Conservation (phyloP, 1,140 invertebrate genomes). For the Neodiprion virginianus region DNA sequence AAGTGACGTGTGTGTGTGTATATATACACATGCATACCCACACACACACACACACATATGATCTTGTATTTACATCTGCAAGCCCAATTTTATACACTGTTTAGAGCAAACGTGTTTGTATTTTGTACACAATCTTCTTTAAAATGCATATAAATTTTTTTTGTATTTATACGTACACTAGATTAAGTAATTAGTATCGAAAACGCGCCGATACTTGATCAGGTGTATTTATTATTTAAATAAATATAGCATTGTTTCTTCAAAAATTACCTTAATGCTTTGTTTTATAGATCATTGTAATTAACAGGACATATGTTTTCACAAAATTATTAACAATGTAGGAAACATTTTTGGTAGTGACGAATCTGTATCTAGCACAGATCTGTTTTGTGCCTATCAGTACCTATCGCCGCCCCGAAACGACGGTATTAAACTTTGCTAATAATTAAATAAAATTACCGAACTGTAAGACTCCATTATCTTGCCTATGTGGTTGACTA, state of each 20-base stretch:
- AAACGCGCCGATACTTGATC: constrained; percentile 29
- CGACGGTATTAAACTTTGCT: too few species aligned
- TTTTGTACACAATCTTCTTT: constrained; percentile 41
- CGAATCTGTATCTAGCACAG: too few species aligned
- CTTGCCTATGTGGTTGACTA: too few species aligned
- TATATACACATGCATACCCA: too few species aligned
- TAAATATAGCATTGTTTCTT: constrained; percentile 24
- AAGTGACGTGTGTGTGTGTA: background rate
- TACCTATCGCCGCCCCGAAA: too few species aligned
- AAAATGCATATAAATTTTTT: constrained; percentile 31
- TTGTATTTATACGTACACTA: constrained; percentile 35
- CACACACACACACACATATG: too few species aligned
- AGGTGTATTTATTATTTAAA: constrained; percentile 39
- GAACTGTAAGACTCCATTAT: too few species aligned
- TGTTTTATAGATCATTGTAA: background rate
- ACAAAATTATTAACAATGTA: too few species aligned
- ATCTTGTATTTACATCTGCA: constrained; percentile 5
- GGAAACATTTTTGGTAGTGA: too few species aligned
- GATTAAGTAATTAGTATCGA: constrained; percentile 29
- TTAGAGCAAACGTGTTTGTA: constrained; percentile 36
- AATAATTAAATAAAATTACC: too few species aligned
- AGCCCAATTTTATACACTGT: constrained; percentile 28
- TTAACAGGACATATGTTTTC: too few species aligned
- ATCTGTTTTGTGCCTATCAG: too few species aligned
- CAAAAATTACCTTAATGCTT: background rate